A percentile compares a stretch with the other conserved stretches of the same genome.
phyloP scores from a whole-genome alignment of 2,888 invertebrate species.

The Platypus cylindrus region DNA sequence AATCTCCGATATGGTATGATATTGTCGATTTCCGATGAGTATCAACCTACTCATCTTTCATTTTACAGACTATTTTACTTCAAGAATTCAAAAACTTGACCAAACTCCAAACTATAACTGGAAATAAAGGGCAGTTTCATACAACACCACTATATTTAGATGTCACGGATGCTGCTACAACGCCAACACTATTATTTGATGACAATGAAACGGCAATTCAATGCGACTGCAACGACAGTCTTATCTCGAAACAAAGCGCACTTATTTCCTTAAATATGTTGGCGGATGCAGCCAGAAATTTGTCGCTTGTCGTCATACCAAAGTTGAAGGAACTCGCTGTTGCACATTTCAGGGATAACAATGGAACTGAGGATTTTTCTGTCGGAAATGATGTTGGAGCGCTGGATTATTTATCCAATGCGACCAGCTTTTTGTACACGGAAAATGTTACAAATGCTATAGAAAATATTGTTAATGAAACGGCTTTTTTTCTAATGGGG shows the following conservation, averaged over 20 bases:
- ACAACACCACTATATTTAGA: slow-evolving; percentile 4
- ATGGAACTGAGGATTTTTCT: too few species aligned
- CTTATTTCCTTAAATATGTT: slow-evolving; percentile 12
- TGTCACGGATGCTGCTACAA: too few species aligned
- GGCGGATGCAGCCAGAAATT: slow-evolving; percentile 15
- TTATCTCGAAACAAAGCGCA: slow-evolving; percentile 3
- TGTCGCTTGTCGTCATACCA: slow-evolving; percentile 16
- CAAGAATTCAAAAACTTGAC: slow-evolving; percentile 8
- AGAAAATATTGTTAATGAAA: too few species aligned
- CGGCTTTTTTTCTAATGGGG: too few species aligned
- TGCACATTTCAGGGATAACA: too few species aligned
- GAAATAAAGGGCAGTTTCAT: slow-evolving; percentile 1
- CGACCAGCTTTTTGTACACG: too few species aligned
- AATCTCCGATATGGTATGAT: slow-evolving; percentile 62
- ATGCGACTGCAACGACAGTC: slow-evolving; percentile 6
- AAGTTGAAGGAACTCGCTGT: slow-evolving; percentile 10
- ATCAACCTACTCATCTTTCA: too few species aligned
- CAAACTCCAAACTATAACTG: slow-evolving; percentile 5
- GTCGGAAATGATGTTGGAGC: too few species aligned
- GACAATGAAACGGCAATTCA: slow-evolving; percentile 4
- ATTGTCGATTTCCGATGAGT: not conserved
- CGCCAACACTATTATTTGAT: not conserved
- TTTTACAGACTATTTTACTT: slow-evolving; percentile 7
- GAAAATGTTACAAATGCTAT: too few species aligned
- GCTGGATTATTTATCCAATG: too few species aligned